phyloP scores from a whole-genome alignment of 2,888 invertebrate genomes.

The Lasioglossum vierecki region DNA sequence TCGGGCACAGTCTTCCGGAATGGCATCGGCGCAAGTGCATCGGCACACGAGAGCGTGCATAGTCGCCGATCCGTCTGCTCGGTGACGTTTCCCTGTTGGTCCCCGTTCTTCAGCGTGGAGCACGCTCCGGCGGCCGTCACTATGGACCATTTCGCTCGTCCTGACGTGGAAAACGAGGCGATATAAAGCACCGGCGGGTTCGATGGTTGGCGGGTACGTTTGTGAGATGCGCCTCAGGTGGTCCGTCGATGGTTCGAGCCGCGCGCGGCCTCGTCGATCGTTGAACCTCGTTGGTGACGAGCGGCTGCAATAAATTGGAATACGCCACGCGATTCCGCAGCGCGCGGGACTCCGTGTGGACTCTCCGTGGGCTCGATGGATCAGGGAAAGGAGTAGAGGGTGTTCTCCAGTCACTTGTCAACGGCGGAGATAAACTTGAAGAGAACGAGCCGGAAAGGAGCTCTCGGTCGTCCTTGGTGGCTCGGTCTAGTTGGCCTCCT shows the following conservation, averaged over 20 bases:
- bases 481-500: slow-evolving; percentile 60
- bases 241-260: slow-evolving; percentile 59
- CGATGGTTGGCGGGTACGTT: slow-evolving; percentile 40
- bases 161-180: slow-evolving; percentile 68
- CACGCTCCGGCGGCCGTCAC: slow-evolving; percentile 46
- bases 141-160: slow-evolving; percentile 46
- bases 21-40: slow-evolving; percentile 43
- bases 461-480: slow-evolving; percentile 64
- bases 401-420: slow-evolving; percentile 71
- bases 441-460: slow-evolving; percentile 41
- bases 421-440: slow-evolving; percentile 60
- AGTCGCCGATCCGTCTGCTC: slow-evolving; percentile 66
- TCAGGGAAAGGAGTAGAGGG: slow-evolving; percentile 62
- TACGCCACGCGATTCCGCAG: slow-evolving; percentile 67
- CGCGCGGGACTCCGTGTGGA: background rate
- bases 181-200: slow-evolving; percentile 68
- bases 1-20: slow-evolving; percentile 38
- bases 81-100: slow-evolving; percentile 55
- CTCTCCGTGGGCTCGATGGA: slow-evolving; percentile 20
- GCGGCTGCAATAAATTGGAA: slow-evolving; percentile 75
- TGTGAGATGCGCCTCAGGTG: slow-evolving; percentile 68
- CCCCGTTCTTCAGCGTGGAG: slow-evolving; percentile 17
- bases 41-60: slow-evolving; percentile 25
- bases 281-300: slow-evolving; percentile 52
- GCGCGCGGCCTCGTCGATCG: slow-evolving; percentile 52